Conservation (phyloP, 2,797 vertebrate species). For the Leucoraja ocellata region DNA sequence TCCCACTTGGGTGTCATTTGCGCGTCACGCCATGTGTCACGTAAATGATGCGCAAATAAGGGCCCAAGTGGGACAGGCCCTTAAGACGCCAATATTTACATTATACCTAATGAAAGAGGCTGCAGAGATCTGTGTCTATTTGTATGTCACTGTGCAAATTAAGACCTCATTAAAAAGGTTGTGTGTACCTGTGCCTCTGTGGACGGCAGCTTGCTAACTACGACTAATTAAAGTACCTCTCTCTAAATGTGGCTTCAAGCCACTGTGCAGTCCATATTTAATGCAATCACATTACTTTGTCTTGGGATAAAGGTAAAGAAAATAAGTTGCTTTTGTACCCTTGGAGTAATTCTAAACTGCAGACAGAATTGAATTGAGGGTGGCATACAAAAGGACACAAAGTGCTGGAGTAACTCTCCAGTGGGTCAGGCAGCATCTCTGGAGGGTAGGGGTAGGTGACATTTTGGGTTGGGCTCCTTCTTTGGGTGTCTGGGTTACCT, state of each 20-base stretch:
- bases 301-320: background rate
- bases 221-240: background rate
- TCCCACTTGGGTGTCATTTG: too few species aligned
- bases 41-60: too few species aligned
- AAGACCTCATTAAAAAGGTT: background rate
- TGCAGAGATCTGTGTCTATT: background rate
- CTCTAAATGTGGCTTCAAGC: too few species aligned
- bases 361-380: too few species aligned
- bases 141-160: slow-evolving; percentile 4
- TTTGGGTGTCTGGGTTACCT: too few species aligned
- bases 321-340: background rate
- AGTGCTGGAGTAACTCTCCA: too few species aligned
- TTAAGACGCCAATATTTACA: background rate
- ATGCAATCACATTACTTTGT: background rate
- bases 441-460: too few species aligned
- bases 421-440: too few species aligned
- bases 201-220: background rate
- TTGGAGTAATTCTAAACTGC: background rate
- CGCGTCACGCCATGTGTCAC: too few species aligned
- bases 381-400: too few species aligned
- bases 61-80: too few species aligned
- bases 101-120: background rate
- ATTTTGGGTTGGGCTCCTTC: too few species aligned
- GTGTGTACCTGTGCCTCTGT: background rate
- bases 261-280: background rate